Evolutionary conservation across 2,888 invertebrate species (phyloP).

Genomic region (Itoplectis maculator): DNA sequence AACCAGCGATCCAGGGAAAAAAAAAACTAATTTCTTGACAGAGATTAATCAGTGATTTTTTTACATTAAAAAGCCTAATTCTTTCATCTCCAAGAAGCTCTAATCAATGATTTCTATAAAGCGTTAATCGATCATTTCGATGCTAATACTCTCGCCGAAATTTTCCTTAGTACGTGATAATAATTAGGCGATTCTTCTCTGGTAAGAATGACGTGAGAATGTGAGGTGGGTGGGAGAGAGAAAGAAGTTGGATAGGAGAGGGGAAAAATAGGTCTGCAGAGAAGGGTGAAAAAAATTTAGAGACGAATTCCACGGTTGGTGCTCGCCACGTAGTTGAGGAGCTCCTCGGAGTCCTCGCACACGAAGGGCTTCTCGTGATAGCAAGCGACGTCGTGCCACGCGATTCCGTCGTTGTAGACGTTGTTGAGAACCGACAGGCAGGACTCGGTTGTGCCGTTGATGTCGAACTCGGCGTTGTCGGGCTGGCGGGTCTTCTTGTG

Average conservation of each 20-base stretch:
- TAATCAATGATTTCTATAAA: not conserved
- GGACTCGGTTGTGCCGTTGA: constrained; percentile 94
- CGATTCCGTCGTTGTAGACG: constrained; percentile 96
- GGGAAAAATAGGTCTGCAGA: not conserved
- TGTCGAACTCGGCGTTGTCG: constrained; percentile 96
- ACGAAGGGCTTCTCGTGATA: constrained; percentile 97
- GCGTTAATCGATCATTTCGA: not conserved
- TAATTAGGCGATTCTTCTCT: no score
- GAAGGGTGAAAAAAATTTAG: constrained; percentile 84
- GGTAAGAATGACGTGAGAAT: no score
- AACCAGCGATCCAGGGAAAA: not conserved
- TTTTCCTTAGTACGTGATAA: no score
- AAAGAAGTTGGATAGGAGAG: not conserved
- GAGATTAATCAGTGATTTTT: not conserved
- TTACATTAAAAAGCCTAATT: not conserved
- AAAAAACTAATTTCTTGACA: not conserved
- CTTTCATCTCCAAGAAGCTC: not conserved
- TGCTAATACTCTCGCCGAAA: not conserved
- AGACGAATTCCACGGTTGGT: constrained; percentile 94
- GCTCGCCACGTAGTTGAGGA: constrained; percentile 93
- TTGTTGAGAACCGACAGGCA: constrained; percentile 95
- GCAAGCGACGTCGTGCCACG: constrained; percentile 97
- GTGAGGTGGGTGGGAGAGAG: no score
- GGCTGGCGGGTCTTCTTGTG: constrained; percentile 95
- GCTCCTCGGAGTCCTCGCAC: constrained; percentile 95